These are phyloP conservation scores for Chiroxiphia lanceolata DNA, from an alignment of 2,797 vertebrate species.

Conservation along the genomic window DNA sequence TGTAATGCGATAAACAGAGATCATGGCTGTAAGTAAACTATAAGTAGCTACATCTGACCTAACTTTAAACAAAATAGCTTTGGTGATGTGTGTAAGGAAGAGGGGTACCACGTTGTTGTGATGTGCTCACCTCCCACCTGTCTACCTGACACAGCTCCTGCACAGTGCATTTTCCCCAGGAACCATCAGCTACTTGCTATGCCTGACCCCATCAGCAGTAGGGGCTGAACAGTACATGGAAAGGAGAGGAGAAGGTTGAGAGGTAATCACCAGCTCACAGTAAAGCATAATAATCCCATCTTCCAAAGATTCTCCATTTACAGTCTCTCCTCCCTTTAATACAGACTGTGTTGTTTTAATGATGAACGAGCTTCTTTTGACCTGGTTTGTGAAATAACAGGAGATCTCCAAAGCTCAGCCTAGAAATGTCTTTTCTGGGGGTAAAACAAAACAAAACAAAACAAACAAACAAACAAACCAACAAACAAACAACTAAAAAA, in stretches of 20 bases:
- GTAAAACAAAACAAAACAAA: background rate
- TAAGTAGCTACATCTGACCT: background rate
- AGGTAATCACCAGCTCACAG: background rate
- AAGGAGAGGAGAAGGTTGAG: background rate
- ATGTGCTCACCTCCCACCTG: background rate
- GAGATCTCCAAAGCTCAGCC: background rate
- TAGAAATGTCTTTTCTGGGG: background rate
- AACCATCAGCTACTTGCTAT: background rate
- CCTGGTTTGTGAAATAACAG: background rate
- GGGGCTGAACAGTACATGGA: background rate
- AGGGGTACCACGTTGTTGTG: rapidly evolving
- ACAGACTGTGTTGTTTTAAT: background rate
- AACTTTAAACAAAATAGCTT: background rate
- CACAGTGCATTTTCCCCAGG: rapidly evolving
- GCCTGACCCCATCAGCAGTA: background rate
- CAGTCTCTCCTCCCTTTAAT: background rate
- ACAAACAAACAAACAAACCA: no score
- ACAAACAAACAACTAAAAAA: no score
- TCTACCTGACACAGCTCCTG: background rate
- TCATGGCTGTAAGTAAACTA: background rate
- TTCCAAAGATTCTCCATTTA: background rate
- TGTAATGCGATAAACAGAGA: background rate
- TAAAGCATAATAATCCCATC: background rate
- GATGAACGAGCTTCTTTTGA: background rate
- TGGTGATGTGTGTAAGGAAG: background rate